Percentiles rank a stretch among this genome's conserved stretches.
Evolutionary conservation across 2,888 invertebrate species (phyloP).

Genomic region (Mycalesis mineus): DNA sequence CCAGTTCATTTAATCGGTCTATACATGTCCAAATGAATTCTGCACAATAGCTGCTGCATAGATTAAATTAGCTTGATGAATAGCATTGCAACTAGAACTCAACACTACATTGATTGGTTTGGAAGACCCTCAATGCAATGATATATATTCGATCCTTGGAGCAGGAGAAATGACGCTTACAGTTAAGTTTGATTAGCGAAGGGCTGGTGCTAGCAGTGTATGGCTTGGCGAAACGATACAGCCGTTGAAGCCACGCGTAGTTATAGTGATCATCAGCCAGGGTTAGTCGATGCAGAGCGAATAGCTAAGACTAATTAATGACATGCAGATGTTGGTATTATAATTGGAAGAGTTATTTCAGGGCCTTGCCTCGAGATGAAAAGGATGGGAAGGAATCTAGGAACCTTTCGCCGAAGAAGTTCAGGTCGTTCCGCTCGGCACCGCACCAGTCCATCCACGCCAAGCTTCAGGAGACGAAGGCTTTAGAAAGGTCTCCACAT

Average conservation of each 20-base stretch:
- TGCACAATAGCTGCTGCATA: background rate
- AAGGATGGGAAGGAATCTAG: slow-evolving; percentile 92
- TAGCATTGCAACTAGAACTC: background rate
- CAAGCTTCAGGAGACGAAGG: slow-evolving; percentile 81
- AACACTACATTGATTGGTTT: background rate
- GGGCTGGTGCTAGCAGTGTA: slow-evolving; percentile 61
- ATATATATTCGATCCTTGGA: slow-evolving; percentile 39
- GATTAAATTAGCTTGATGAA: background rate
- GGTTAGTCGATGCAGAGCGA: slow-evolving; percentile 24
- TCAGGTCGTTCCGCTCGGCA: slow-evolving; percentile 77
- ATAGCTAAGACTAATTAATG: background rate
- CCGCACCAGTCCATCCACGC: slow-evolving; percentile 78
- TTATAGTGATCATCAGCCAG: slow-evolving; percentile 48
- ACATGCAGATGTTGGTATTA: background rate
- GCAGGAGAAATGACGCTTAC: slow-evolving; percentile 37
- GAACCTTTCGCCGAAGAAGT: slow-evolving; percentile 83
- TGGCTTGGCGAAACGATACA: slow-evolving; percentile 54
- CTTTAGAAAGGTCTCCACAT: slow-evolving; percentile 77
- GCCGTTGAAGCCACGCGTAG: slow-evolving; percentile 52
- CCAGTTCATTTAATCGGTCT: background rate
- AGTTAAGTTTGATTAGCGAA: slow-evolving; percentile 41
- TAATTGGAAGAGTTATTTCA: slow-evolving; percentile 43
- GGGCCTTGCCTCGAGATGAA: slow-evolving; percentile 89
- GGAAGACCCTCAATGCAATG: background rate
- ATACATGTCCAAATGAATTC: background rate